phyloP scores from a whole-genome alignment of 2,113 vertebrate genomes.

The Mohoua ochrocephala region DNA sequence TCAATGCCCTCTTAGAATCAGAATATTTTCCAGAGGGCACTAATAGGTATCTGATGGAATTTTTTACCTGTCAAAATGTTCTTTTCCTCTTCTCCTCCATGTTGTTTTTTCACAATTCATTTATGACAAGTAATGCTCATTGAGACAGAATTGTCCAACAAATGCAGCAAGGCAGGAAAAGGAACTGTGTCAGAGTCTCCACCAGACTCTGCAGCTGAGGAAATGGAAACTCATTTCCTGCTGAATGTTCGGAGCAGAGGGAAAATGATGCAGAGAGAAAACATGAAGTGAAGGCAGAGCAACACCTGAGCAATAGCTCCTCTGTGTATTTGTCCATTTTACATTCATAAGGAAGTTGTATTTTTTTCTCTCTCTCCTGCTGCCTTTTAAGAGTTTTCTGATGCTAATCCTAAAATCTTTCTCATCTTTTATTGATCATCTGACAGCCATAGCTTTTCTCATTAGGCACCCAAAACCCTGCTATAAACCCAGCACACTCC shows the following conservation, averaged over 20 bases:
- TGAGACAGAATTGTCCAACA: neutral
- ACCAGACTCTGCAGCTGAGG: neutral
- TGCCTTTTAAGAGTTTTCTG: constrained; percentile 23
- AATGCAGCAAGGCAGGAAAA: neutral
- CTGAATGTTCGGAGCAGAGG: neutral
- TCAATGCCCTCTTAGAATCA: neutral
- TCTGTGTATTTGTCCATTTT: constrained; percentile 6
- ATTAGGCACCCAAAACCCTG: constrained; percentile 1
- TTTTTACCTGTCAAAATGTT: neutral
- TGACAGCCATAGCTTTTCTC: constrained; percentile 10
- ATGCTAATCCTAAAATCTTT: constrained; percentile 23
- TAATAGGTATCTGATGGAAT: neutral
- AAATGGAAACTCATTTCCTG: neutral
- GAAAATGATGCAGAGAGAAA: neutral
- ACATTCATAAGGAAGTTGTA: neutral
- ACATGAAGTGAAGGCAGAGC: neutral
- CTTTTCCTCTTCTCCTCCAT: neutral
- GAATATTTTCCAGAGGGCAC: neutral
- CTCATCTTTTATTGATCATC: constrained; percentile 46
- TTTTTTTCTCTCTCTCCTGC: neutral
- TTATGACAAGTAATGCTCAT: neutral
- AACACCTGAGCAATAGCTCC: neutral
- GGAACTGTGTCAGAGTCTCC: neutral
- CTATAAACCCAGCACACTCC: neutral
- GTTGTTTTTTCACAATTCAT: neutral